Evolutionary conservation across 2,797 vertebrate species (phyloP).

Genomic region (Pangasius sanitwongsei): DNA sequence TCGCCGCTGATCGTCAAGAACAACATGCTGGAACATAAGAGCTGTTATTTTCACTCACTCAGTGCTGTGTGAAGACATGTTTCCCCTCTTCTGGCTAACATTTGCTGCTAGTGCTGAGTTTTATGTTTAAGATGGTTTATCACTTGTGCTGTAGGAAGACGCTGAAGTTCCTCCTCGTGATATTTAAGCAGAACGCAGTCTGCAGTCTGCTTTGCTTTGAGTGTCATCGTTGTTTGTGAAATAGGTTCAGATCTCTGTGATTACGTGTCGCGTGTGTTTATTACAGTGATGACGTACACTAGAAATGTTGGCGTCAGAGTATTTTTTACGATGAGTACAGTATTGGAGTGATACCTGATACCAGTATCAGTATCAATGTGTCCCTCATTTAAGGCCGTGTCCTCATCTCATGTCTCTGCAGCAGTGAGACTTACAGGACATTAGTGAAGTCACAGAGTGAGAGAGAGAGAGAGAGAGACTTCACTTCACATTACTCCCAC

Average conservation of each 20-base stretch:
- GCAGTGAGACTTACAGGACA: slow-evolving; percentile 23
- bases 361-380: background rate
- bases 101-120: too few relatives aligned
- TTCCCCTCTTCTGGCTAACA: background rate
- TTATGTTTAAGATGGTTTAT: too few relatives aligned
- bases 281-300: background rate
- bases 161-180: background rate
- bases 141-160: background rate
- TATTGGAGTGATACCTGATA: background rate
- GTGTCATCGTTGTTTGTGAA: background rate
- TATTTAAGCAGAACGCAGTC: background rate
- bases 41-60: background rate
- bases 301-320: background rate
- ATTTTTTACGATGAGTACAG: background rate
- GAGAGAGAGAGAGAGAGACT: slow-evolving; percentile 41
- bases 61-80: background rate
- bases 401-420: slow-evolving; percentile 21
- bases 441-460: slow-evolving; percentile 27
- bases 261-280: background rate
- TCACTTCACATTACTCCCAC: slow-evolving; percentile 46
- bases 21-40: background rate
- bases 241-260: too few relatives aligned
- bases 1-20: too few relatives aligned
- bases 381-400: slow-evolving; percentile 13
- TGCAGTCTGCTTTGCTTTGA: background rate